Conservation (phyloP, 2,888 invertebrate genomes). For the Acleris emargana region DNA sequence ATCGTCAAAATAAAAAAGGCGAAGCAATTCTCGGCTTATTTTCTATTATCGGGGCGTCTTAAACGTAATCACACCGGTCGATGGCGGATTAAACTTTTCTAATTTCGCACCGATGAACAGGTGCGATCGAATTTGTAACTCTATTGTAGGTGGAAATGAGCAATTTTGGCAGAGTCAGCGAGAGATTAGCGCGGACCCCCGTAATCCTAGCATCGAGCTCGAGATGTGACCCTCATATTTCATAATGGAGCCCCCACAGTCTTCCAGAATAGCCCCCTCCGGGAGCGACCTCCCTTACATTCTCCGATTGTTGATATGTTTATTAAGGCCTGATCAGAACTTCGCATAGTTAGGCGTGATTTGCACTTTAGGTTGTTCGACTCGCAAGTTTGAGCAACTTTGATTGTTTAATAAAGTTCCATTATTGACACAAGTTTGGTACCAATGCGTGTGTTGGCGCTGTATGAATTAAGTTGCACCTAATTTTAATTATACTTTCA, state of each 20-base stretch:
- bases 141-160: slow-evolving; percentile 61
- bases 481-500: not conserved
- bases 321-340: slow-evolving; percentile 56
- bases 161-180: slow-evolving; percentile 61
- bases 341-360: slow-evolving; percentile 48
- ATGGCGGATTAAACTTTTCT: slow-evolving; percentile 56
- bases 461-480: not conserved
- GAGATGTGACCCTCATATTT: slow-evolving; percentile 68
- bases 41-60: slow-evolving; percentile 38
- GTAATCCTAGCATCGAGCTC: slow-evolving; percentile 63
- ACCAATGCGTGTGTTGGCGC: not conserved
- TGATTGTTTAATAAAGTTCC: slow-evolving; percentile 33
- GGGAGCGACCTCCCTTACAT: slow-evolving; percentile 43
- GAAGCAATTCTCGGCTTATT: slow-evolving; percentile 36
- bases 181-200: slow-evolving; percentile 63
- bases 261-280: slow-evolving; percentile 26
- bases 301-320: slow-evolving; percentile 67
- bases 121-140: slow-evolving; percentile 58
- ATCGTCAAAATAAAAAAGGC: slow-evolving; percentile 28
- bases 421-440: slow-evolving; percentile 27
- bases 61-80: slow-evolving; percentile 47
- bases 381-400: slow-evolving; percentile 27
- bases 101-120: slow-evolving; percentile 54
- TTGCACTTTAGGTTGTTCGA: slow-evolving; percentile 32
- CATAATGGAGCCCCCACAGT: slow-evolving; percentile 53